Percentiles rank a stretch among this genome's conserved stretches.
Evolutionary conservation across 2,113 vertebrate species (phyloP).

Genomic region (Siniperca knerii): DNA sequence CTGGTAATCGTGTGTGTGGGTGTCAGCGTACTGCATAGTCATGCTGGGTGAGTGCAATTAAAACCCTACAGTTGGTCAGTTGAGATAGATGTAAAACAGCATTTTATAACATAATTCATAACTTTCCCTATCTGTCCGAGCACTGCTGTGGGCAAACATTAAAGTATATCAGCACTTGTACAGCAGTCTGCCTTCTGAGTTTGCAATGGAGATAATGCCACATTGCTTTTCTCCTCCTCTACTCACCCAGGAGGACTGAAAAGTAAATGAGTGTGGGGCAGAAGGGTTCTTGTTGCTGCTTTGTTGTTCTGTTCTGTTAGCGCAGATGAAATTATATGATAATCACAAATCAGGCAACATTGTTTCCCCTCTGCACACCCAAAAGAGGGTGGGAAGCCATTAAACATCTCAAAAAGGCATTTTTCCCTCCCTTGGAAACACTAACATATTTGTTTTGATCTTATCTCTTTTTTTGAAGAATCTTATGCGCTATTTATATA

Average conservation of each 20-base stretch:
- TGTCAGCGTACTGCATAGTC: constrained; percentile 16
- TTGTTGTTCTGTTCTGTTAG: constrained; percentile 51
- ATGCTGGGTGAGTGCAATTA: constrained; percentile 40
- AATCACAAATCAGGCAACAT: constrained; percentile 61
- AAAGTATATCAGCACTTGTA: background rate
- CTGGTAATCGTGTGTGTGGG: constrained; percentile 25
- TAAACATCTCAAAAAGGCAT: constrained; percentile 55
- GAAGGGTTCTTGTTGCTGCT: constrained; percentile 33
- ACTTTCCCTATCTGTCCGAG: background rate
- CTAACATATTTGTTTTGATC: constrained; percentile 76
- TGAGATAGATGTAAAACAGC: constrained; percentile 20
- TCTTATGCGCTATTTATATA: constrained; percentile 61
- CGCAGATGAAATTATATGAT: constrained; percentile 68
- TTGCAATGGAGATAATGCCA: constrained; percentile 42
- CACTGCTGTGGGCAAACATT: background rate
- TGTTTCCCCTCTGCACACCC: constrained; percentile 47
- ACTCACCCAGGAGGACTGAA: constrained; percentile 26
- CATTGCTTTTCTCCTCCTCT: constrained; percentile 15
- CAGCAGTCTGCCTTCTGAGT: constrained; percentile 16
- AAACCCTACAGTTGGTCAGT: constrained; percentile 33
- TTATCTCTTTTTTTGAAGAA: constrained; percentile 51
- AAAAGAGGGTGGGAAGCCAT: constrained; percentile 62
- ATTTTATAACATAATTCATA: constrained; percentile 22
- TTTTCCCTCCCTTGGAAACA: constrained; percentile 45
- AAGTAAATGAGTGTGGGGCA: constrained; percentile 42